These are phyloP conservation scores for Chrysolina oricalcia DNA, from an alignment of 2,888 invertebrate species.

Conservation along the genomic window DNA sequence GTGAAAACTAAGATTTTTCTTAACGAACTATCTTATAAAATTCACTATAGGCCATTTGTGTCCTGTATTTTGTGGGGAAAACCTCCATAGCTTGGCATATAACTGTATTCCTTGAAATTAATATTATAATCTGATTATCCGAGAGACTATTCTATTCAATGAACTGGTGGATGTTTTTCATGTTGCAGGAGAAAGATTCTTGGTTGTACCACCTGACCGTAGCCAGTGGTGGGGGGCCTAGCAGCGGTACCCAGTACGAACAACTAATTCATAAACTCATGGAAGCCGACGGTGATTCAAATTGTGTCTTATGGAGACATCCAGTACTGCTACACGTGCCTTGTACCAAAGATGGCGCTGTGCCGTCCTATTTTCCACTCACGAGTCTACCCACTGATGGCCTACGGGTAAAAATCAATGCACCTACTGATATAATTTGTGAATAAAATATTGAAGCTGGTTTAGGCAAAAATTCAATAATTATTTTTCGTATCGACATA, in stretches of 20 bases:
- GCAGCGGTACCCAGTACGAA: slow-evolving; percentile 96
- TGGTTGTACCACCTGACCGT: slow-evolving; percentile 91
- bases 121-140: no score
- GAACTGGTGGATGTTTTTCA: slow-evolving; percentile 16
- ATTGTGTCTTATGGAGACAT: slow-evolving; percentile 95
- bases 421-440: background rate
- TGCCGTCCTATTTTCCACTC: slow-evolving; percentile 81
- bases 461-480: no score
- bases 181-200: slow-evolving; percentile 85
- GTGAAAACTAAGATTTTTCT: no score
- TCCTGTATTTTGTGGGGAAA: no score
- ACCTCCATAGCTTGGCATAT: no score
- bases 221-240: slow-evolving; percentile 92
- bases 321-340: slow-evolving; percentile 86
- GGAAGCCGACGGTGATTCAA: slow-evolving; percentile 96
- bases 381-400: slow-evolving; percentile 93
- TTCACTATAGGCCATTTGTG: no score
- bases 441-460: no score
- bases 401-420: slow-evolving; percentile 75
- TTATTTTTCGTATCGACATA: no score
- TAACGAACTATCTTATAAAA: no score
- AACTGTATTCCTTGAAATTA: no score
- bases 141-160: background rate
- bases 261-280: slow-evolving; percentile 96
- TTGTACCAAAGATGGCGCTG: slow-evolving; percentile 89